Percentiles rank a stretch among this genome's conserved stretches.
phyloP scores from a whole-genome alignment of 2,113 vertebrate species.

The Dicentrarchus labrax region DNA sequence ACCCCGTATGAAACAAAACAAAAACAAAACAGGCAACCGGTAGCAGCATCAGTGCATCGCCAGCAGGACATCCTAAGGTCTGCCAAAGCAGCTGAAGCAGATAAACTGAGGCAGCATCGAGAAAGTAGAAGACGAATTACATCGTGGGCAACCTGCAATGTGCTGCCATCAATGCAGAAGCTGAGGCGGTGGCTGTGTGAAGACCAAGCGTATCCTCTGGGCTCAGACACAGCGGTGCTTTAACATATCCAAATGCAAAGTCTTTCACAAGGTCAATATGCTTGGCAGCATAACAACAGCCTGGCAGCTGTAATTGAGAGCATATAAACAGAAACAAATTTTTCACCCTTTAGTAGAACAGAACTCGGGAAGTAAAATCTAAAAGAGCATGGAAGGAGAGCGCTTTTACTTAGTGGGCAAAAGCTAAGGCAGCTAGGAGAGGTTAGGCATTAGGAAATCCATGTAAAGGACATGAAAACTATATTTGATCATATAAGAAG shows the following conservation, averaged over 20 bases:
- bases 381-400: not conserved
- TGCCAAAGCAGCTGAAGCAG: slow-evolving; percentile 23
- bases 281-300: slow-evolving; percentile 46
- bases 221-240: slow-evolving; percentile 29
- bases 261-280: slow-evolving; percentile 56
- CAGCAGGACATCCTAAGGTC: slow-evolving; percentile 19
- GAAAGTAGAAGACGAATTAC: not conserved
- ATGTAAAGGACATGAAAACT: not conserved
- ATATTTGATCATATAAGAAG: not conserved
- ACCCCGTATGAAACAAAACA: slow-evolving; percentile 24
- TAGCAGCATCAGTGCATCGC: not conserved
- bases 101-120: not conserved
- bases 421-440: no score
- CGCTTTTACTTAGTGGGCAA: not conserved
- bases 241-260: slow-evolving; percentile 49
- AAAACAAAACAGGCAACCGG: slow-evolving; percentile 15
- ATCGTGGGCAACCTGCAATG: not conserved
- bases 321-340: slow-evolving; percentile 7
- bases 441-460: not conserved
- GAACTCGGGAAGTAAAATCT: slow-evolving; percentile 11
- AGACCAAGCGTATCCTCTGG: slow-evolving; percentile 24
- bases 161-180: slow-evolving; percentile 7
- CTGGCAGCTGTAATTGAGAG: slow-evolving; percentile 32
- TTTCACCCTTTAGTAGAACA: slow-evolving; percentile 9
- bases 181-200: slow-evolving; percentile 1